These are phyloP conservation scores for Lasioglossum leucozonium DNA, from an alignment of 2,888 invertebrate species.

Conservation along the genomic window DNA sequence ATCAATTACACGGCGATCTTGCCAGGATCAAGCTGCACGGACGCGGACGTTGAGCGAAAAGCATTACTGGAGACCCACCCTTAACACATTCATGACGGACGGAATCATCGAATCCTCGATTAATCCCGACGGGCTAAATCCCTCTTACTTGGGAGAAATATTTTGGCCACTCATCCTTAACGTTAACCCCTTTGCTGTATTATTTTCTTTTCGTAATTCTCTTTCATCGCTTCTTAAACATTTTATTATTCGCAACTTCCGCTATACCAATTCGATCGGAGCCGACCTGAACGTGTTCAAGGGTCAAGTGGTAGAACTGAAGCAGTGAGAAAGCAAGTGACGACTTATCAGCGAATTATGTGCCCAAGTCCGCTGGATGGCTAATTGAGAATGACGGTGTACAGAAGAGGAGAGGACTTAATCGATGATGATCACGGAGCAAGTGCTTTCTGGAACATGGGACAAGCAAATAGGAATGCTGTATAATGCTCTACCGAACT, in stretches of 20 bases:
- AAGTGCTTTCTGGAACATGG: not conserved
- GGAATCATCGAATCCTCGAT: not conserved
- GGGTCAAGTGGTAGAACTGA: not conserved
- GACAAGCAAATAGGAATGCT: not conserved
- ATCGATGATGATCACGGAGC: not conserved
- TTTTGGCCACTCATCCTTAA: not conserved
- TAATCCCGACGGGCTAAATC: not conserved
- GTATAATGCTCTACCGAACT: not conserved
- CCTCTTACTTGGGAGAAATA: not conserved
- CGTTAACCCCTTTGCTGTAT: not conserved
- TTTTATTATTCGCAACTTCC: not conserved
- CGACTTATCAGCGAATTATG: not conserved
- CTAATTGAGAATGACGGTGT: not conserved
- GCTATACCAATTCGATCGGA: not conserved
- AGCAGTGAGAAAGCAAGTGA: not conserved
- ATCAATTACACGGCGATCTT: slow-evolving; percentile 8
- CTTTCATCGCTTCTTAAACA: too few relatives aligned
- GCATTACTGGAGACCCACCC: not conserved
- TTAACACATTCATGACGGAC: not conserved
- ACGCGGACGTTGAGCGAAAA: not conserved
- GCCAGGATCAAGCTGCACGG: not conserved
- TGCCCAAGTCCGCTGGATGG: not conserved
- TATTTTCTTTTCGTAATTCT: not conserved
- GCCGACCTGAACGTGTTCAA: not conserved
- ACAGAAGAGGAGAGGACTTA: not conserved